phyloP scores from a whole-genome alignment of 2,888 invertebrate species.

The Thereva unica region DNA sequence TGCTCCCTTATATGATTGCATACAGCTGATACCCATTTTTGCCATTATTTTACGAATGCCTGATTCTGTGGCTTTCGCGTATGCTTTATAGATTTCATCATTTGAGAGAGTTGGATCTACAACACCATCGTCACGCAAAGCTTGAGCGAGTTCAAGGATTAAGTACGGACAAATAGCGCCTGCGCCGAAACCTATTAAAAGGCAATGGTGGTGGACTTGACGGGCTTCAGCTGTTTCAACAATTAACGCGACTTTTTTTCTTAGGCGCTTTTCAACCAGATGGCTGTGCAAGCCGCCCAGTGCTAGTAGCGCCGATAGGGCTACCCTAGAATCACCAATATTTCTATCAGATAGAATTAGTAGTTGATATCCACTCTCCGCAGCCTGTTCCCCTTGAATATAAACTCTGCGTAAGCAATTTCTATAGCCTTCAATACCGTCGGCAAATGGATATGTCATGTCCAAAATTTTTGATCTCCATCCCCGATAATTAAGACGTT shows the following conservation, averaged over 20 bases:
- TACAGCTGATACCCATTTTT: conserved; percentile 98
- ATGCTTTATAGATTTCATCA: conserved; percentile 80
- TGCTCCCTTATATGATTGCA: conserved; percentile 98
- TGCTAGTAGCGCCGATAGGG: conserved; percentile 81
- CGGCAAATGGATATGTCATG: conserved; percentile 79
- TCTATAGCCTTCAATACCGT: conserved; percentile 75
- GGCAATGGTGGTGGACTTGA: conserved; percentile 95
- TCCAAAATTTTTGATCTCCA: conserved; percentile 90
- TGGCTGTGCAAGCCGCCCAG: conserved; percentile 95
- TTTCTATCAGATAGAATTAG: conserved; percentile 83
- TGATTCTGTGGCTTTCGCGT: conserved; percentile 87
- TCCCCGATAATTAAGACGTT: conserved; percentile 78
- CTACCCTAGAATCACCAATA: conserved; percentile 67
- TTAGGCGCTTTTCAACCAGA: conserved; percentile 88
- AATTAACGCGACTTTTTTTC: conserved; percentile 95
- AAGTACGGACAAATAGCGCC: conserved; percentile 98
- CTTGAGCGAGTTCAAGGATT: conserved; percentile 89
- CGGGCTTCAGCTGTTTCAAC: conserved; percentile 96
- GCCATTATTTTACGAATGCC: conserved; percentile 96
- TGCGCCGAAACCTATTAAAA: conserved; percentile 92
- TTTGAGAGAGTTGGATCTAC: conserved; percentile 77
- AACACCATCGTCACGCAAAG: conserved; percentile 83
- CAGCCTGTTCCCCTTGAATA: conserved; percentile 79
- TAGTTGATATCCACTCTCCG: conserved; percentile 76
- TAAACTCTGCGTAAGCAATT: conserved; percentile 81